These are phyloP conservation scores for Rhaphigaster nebulosa DNA, from an alignment of 2,888 invertebrate genomes.

Conservation along the genomic window DNA sequence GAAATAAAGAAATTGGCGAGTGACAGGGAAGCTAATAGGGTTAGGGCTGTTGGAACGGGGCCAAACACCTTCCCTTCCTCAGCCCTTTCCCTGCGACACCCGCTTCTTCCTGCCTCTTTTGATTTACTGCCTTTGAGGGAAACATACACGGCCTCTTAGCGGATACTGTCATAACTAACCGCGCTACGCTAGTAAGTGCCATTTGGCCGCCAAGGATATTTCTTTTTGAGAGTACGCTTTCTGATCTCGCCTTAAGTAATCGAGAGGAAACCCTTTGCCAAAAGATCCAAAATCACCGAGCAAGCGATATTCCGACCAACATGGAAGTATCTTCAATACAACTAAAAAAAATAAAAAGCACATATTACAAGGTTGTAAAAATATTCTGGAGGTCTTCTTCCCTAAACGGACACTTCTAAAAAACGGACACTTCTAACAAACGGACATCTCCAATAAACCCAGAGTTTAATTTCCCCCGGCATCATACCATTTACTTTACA, in stretches of 20 bases:
- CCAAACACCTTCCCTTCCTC: neutral
- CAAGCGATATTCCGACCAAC: neutral
- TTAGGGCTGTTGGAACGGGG: neutral
- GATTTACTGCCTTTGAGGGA: neutral
- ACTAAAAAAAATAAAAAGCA: no score
- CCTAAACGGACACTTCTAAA: no score
- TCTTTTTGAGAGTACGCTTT: neutral
- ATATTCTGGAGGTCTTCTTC: no score
- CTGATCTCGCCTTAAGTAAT: no score
- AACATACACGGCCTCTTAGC: neutral
- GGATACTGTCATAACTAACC: neutral
- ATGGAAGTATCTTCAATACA: no score
- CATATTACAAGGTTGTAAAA: no score
- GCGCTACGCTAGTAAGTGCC: slow-evolving; percentile 11
- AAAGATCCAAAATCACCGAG: neutral
- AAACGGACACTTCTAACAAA: no score
- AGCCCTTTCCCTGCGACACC: neutral
- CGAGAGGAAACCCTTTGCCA: neutral
- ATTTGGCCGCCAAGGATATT: neutral
- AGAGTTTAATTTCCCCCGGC: no score
- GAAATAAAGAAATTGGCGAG: neutral
- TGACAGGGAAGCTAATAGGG: neutral
- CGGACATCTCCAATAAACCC: no score
- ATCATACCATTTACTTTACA: no score
- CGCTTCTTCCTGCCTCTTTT: neutral